These are phyloP conservation scores for Darevskia mixta DNA, from an alignment of 2,797 vertebrate genomes.

Conservation along the genomic window DNA sequence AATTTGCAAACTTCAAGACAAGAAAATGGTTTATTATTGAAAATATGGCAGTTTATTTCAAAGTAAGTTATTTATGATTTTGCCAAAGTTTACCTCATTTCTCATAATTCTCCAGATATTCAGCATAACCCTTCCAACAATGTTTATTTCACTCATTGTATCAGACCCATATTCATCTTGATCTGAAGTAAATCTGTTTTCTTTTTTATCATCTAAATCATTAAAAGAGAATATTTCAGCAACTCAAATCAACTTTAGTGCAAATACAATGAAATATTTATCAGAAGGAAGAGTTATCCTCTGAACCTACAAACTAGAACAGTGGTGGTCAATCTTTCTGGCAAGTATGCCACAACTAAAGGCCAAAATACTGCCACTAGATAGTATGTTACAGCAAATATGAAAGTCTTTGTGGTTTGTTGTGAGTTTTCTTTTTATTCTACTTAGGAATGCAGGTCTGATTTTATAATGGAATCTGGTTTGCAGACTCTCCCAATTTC, in stretches of 20 bases:
- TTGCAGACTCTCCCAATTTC: neutral
- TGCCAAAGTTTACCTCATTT: slow-evolving; percentile 85
- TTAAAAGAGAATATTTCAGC: slow-evolving; percentile 51
- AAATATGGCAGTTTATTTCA: slow-evolving; percentile 33
- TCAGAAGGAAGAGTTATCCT: neutral
- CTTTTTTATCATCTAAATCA: slow-evolving; percentile 88
- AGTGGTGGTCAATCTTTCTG: neutral
- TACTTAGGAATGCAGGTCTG: neutral
- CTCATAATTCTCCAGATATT: slow-evolving; percentile 99
- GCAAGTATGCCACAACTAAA: neutral
- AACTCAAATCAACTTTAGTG: slow-evolving; percentile 24
- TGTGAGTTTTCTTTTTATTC: too few relatives aligned
- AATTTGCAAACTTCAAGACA: neutral
- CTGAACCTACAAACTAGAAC: neutral
- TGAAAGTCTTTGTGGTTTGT: neutral
- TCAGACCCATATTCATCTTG: slow-evolving; percentile 93
- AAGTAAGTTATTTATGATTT: neutral
- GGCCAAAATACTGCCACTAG: neutral
- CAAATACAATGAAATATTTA: neutral
- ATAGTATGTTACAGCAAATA: neutral
- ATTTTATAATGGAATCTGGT: neutral
- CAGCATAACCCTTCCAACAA: slow-evolving; percentile 91
- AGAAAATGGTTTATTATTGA: neutral
- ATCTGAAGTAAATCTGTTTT: slow-evolving; percentile 90
- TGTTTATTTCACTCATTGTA: slow-evolving; percentile 95